A percentile compares a stretch with the other conserved stretches of the same genome.
Conservation (phyloP, 2,888 invertebrate genomes). For the Nomada lathburiana region DNA sequence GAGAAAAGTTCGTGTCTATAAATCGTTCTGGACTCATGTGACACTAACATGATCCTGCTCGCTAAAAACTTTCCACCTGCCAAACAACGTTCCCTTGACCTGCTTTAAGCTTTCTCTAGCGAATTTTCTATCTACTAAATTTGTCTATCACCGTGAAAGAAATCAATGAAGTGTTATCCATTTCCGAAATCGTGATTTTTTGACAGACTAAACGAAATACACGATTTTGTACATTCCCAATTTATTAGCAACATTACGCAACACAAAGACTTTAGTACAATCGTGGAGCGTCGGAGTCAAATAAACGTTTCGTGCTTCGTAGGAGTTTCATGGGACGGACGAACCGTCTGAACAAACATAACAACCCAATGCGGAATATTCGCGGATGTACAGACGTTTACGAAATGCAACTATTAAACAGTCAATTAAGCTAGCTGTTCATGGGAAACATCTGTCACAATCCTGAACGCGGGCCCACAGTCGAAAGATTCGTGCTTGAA, state of each 20-base stretch:
- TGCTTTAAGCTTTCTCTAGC: too few species aligned
- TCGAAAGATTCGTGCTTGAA: background rate
- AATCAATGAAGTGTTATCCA: background rate
- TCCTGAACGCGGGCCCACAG: background rate
- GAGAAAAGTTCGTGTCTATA: background rate
- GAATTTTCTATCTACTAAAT: too few species aligned
- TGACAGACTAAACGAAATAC: background rate
- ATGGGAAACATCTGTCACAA: background rate
- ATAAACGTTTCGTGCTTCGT: constrained; percentile 24
- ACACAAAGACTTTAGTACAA: constrained; percentile 11
- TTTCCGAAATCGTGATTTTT: too few species aligned
- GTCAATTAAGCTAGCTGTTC: constrained; percentile 6
- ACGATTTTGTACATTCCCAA: background rate
- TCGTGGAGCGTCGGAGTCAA: constrained; percentile 26
- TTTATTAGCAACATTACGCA: background rate
- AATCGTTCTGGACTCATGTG: constrained; percentile 6
- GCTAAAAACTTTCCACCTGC: background rate
- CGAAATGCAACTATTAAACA: background rate
- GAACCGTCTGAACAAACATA: constrained; percentile 38
- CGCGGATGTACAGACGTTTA: background rate
- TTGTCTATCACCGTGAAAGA: too few species aligned
- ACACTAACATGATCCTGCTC: background rate
- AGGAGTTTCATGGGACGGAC: constrained; percentile 6
- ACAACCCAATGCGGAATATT: background rate
- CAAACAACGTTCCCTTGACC: background rate